Percentiles rank a stretch among this genome's conserved stretches.
These are phyloP conservation scores for Congeria kusceri DNA, from an alignment of 2,888 invertebrate species.

Conservation along the genomic window DNA sequence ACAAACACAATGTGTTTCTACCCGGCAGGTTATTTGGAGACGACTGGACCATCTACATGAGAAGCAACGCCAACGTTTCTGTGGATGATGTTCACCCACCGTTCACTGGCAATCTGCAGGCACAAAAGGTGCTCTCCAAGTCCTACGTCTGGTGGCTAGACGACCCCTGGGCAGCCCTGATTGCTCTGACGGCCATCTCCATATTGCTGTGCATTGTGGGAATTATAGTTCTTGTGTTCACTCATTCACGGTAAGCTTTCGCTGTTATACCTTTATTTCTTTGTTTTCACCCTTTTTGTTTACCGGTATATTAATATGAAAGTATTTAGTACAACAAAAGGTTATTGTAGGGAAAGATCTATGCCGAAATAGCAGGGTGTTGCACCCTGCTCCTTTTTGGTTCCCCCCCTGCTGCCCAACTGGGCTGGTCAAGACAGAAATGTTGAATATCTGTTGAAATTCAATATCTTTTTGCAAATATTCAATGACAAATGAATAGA, in stretches of 20 bases:
- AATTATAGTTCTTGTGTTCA: conserved; percentile 96
- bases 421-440: no score
- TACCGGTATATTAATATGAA: no score
- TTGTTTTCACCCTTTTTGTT: no score
- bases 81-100: conserved; percentile 69
- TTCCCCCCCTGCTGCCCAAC: no score
- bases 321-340: no score
- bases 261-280: not conserved
- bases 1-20: no score
- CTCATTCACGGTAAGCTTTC: conserved; percentile 92
- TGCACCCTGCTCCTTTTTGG: no score
- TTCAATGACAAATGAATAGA: no score
- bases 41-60: conserved; percentile 17
- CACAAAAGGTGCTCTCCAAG: conserved; percentile 66
- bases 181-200: conserved; percentile 95
- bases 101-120: conserved; percentile 32
- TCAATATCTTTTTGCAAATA: no score
- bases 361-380: no score
- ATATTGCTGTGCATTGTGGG: conserved; percentile 94
- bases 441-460: no score
- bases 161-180: conserved; percentile 94
- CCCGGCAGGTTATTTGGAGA: conserved; percentile 32
- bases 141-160: conserved; percentile 82
- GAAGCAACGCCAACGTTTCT: conserved; percentile 2
- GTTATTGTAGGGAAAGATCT: no score